Percentiles rank a stretch among this genome's conserved stretches.
phyloP scores from a whole-genome alignment of 2,113 vertebrate genomes.

The Catagonus wagneri region DNA sequence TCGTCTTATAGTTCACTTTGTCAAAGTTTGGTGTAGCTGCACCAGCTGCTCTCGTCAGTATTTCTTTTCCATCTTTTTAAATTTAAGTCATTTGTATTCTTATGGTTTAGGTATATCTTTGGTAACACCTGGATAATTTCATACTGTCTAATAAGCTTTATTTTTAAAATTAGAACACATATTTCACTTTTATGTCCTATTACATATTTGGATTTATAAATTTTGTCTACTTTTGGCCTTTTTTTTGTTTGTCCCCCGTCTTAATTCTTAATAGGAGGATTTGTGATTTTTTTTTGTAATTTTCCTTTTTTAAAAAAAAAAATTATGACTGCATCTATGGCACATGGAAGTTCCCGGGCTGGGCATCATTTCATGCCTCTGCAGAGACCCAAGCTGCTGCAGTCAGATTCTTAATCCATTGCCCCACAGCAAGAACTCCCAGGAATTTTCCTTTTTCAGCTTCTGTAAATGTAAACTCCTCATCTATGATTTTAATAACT shows the following conservation, averaged over 20 bases:
- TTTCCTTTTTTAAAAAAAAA: slow-evolving; percentile 25
- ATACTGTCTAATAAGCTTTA: neutral
- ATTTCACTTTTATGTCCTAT: neutral
- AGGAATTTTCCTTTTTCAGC: neutral
- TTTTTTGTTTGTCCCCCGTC: neutral
- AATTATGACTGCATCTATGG: too few species aligned
- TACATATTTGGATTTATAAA: neutral
- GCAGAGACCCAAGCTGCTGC: too few species aligned
- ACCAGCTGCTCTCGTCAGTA: neutral
- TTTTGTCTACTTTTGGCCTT: neutral
- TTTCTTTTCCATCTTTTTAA: neutral
- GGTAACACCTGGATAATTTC: neutral
- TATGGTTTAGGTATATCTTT: neutral
- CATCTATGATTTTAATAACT: neutral
- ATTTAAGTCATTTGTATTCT: neutral
- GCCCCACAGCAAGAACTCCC: too few species aligned
- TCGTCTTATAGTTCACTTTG: neutral
- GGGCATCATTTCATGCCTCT: too few species aligned
- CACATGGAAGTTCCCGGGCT: too few species aligned
- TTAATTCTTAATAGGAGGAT: neutral
- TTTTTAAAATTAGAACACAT: neutral
- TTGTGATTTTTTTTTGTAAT: neutral
- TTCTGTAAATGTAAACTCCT: neutral
- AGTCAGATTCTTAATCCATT: too few species aligned
- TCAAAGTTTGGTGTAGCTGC: neutral